Base-by-base conservation (phyloP, 2,888 invertebrate species). In the Camponotus fellah region DNA sequence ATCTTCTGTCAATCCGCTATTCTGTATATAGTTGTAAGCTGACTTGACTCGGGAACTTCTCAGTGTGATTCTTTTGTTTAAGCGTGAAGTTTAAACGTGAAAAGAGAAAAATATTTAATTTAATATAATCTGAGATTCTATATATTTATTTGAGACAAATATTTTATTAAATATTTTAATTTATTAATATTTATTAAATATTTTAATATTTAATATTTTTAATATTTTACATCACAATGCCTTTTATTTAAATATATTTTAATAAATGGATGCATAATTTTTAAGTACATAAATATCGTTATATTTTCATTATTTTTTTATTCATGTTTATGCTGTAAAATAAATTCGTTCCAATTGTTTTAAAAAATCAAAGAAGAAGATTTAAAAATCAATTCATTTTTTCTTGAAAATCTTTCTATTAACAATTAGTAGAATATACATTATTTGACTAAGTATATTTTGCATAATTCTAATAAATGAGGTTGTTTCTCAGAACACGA, bases 91-190 rank as follows among this genome's bases (percentile, higher is more conserved):
- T 60, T 40, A 74, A 53, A n/a, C n/a, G 8, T 53, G 0, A 17
- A 58, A 3, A 60, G 17, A 2, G 2, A 26, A 26, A 14, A 74
- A 60, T 12, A 32, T 43, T 60, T 62, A 46, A 74, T 62, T 40
- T 74, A 37, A 74, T 32, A 14, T 37, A n/a, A 17, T 26, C 17
- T 37, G 12, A 26, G 46, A 12, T 4, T 6, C 37, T 37, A 0
- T 60, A 60, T 6, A 26, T 46, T 3, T 17, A 26, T 10, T 10
- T 32, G 17, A 58, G 26, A 26, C 58, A 58, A 26, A 60, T 58
- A 26, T 32, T 74, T 74, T 32, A 56, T 56, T 56, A 21, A 14
- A 56, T 37, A 21, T 56, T 71, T 12, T 37, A 37, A 68, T 66
- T 14, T 69, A 26, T 26, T 26, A 26, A 26, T 26, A 26, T 74